Percentiles rank a stretch among this genome's conserved stretches.
phyloP scores from a whole-genome alignment of 2,797 vertebrate genomes.

The Labroides dimidiatus region DNA sequence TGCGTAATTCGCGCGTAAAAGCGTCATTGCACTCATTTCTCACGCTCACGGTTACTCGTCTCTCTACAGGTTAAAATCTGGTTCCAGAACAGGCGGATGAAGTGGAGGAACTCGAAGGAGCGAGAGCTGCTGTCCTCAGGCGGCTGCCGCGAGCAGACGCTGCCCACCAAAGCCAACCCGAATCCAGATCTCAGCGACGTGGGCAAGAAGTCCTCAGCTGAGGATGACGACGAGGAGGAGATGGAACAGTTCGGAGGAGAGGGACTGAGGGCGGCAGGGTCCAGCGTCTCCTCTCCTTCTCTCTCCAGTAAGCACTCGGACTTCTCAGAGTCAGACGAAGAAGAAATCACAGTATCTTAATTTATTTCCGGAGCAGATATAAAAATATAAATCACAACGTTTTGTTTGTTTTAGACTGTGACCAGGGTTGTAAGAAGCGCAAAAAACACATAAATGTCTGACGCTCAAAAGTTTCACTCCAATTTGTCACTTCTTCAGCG shows the following conservation, averaged over 20 bases:
- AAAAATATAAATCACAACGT: conserved; percentile 25
- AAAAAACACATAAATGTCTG: conserved; percentile 34
- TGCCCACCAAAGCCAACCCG: conserved; percentile 96
- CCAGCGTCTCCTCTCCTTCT: conserved; percentile 86
- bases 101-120: conserved; percentile 98
- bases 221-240: conserved; percentile 82
- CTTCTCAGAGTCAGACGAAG: conserved; percentile 95
- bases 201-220: conserved; percentile 90
- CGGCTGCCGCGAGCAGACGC: conserved; percentile 95
- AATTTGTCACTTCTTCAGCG: conserved; percentile 39
- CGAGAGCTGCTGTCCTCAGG: conserved; percentile 95
- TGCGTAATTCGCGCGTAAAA: conserved; percentile 23
- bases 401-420: conserved; percentile 45
- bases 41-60: neutral
- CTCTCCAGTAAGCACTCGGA: conserved; percentile 94
- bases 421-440: conserved; percentile 72
- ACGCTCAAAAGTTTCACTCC: conserved; percentile 24
- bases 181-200: conserved; percentile 97
- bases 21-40: neutral
- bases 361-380: conserved; percentile 42
- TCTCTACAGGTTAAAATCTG: conserved; percentile 94
- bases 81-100: conserved; percentile 98
- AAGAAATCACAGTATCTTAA: conserved; percentile 96
- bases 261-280: conserved; percentile 77
- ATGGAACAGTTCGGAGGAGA: conserved; percentile 64